Percentiles rank a stretch among this genome's conserved stretches.
These are phyloP conservation scores for Dicyrtomina minuta DNA, from an alignment of 2,888 invertebrate species.

Conservation along the genomic window DNA sequence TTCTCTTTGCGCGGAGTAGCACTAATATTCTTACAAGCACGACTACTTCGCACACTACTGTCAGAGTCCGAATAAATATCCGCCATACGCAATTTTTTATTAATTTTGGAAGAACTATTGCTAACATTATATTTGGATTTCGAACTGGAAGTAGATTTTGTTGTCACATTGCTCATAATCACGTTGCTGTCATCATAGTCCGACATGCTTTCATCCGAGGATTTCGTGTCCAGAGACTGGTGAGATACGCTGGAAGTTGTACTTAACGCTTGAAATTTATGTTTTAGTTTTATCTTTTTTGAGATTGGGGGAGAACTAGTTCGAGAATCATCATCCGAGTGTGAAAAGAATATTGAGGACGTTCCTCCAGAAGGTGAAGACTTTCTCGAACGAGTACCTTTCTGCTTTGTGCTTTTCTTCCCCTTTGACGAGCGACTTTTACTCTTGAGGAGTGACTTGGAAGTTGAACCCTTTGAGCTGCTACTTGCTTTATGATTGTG, in stretches of 20 bases:
- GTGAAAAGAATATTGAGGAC: constrained; percentile 44
- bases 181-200: constrained; percentile 33
- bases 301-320: constrained; percentile 40
- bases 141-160: constrained; percentile 15
- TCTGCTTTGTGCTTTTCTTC: constrained; percentile 20
- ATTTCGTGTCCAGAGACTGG: constrained; percentile 36
- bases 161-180: constrained; percentile 38
- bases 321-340: constrained; percentile 50
- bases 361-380: constrained; percentile 56
- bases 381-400: constrained; percentile 47
- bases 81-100: constrained; percentile 36
- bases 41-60: constrained; percentile 42
- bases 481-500: constrained; percentile 20
- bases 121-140: constrained; percentile 23
- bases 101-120: neutral
- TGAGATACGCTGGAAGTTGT: constrained; percentile 33
- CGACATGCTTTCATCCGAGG: constrained; percentile 45
- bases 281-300: constrained; percentile 48
- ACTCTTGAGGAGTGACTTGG: constrained; percentile 18
- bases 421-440: constrained; percentile 25
- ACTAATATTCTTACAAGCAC: constrained; percentile 13
- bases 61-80: constrained; percentile 50
- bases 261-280: constrained; percentile 24
- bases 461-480: constrained; percentile 12
- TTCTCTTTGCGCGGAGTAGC: constrained; percentile 14